Conservation (phyloP, 2,797 vertebrate species). For the Thripadectes ignobilis region DNA sequence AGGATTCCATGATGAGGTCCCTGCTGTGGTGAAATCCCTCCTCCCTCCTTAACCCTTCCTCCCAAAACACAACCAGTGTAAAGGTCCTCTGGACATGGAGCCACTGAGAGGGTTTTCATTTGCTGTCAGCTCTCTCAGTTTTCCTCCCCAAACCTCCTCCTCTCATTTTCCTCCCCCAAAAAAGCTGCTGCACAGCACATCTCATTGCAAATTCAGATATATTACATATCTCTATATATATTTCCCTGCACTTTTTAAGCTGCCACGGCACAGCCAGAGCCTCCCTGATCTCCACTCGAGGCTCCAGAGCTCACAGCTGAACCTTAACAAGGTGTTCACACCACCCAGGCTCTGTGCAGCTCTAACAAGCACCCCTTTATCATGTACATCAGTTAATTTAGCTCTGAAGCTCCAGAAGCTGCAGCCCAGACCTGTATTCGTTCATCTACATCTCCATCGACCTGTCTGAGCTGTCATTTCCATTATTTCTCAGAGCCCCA, state of each 20-base stretch:
- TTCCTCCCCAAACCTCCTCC: background rate
- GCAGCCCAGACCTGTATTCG: background rate
- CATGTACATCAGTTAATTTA: background rate
- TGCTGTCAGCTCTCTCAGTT: background rate
- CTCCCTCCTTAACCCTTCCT: no score
- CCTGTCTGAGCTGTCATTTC: background rate
- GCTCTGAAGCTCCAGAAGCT: background rate
- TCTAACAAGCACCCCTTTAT: background rate
- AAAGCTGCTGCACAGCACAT: accelerated
- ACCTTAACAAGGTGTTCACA: background rate
- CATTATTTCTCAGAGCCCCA: background rate
- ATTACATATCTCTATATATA: background rate
- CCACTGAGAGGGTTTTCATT: background rate
- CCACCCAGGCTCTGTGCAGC: background rate
- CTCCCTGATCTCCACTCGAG: background rate
- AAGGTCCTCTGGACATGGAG: background rate
- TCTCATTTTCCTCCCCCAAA: background rate
- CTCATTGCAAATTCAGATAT: background rate
- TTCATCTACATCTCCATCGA: background rate
- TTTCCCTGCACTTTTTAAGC: background rate
- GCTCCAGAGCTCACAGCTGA: background rate
- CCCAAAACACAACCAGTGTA: background rate
- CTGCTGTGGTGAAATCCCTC: no score
- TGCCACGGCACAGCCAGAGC: background rate
- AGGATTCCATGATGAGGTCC: no score